Conservation (phyloP, 2,113 vertebrate species). For the Todiramphus chloris region DNA sequence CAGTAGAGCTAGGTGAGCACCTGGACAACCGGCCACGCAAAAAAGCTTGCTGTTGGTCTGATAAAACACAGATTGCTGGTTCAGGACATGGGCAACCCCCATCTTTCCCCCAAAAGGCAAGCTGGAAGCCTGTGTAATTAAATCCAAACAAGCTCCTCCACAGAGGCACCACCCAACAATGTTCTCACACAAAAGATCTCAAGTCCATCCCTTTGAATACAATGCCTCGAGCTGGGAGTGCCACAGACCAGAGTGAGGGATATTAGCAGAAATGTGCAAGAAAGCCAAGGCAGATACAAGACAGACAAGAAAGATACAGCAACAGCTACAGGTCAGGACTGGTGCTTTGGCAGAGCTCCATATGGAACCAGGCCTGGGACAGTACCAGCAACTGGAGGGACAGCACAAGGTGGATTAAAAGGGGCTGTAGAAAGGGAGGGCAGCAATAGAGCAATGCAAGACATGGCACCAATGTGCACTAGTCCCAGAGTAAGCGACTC, state of each 20-base stretch:
- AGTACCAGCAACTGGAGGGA: background rate
- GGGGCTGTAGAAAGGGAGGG: background rate
- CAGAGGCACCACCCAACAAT: background rate
- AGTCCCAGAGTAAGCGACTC: background rate
- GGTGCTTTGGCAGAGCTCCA: slow-evolving; percentile 14
- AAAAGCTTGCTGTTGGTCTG: background rate
- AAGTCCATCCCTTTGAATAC: background rate
- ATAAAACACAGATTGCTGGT: background rate
- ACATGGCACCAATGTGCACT: background rate
- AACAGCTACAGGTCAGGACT: slow-evolving; percentile 2
- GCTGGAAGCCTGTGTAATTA: background rate
- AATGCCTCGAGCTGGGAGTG: background rate
- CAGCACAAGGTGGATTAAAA: background rate
- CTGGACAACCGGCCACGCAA: background rate
- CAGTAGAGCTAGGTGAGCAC: background rate
- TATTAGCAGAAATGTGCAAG: background rate
- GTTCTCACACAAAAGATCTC: background rate
- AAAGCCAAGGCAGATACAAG: background rate
- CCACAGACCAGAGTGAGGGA: background rate
- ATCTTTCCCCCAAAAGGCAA: background rate
- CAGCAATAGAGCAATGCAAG: background rate
- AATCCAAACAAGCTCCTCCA: background rate
- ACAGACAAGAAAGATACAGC: background rate
- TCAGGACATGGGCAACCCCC: background rate
- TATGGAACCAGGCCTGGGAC: background rate